A percentile compares a stretch with the other conserved stretches of the same genome.
phyloP scores from a whole-genome alignment of 2,888 invertebrate species.

The Synergus gifuensis region DNA sequence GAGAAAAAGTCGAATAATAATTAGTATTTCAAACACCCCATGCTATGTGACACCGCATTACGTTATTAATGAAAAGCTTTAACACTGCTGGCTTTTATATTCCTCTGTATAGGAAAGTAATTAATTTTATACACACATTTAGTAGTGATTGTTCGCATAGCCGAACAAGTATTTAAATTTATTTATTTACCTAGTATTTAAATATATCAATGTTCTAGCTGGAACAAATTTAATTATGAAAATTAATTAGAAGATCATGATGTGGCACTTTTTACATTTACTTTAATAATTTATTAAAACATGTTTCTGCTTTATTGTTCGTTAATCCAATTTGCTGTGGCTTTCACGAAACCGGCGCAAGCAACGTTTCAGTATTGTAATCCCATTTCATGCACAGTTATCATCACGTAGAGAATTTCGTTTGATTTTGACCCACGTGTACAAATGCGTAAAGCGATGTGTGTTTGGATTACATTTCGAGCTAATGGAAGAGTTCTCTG shows the following conservation, averaged over 20 bases:
- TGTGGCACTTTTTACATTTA: not conserved
- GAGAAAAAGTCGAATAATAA: not conserved
- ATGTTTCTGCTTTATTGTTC: not conserved
- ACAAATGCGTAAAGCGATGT: constrained; percentile 39
- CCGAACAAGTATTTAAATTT: not conserved
- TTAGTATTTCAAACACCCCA: not conserved
- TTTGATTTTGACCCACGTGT: constrained; percentile 12
- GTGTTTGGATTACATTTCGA: constrained; percentile 59
- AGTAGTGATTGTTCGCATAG: too few species aligned
- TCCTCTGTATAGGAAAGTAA: not conserved
- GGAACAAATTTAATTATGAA: not conserved
- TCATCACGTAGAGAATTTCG: constrained; percentile 45
- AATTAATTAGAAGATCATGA: not conserved
- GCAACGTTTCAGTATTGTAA: constrained; percentile 22
- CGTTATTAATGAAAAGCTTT: too few species aligned
- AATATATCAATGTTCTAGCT: too few species aligned
- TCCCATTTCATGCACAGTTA: constrained; percentile 49
- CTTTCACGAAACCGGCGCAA: not conserved
- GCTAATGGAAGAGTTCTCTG: constrained; percentile 63
- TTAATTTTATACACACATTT: not conserved
- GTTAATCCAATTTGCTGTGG: not conserved
- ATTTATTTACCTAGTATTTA: too few species aligned
- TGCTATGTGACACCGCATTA: too few species aligned
- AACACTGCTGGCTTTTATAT: not conserved
- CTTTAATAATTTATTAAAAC: not conserved